Evolutionary conservation across 1,140 invertebrate species (phyloP).

Genomic region (Ceratosolen solmsi): DNA sequence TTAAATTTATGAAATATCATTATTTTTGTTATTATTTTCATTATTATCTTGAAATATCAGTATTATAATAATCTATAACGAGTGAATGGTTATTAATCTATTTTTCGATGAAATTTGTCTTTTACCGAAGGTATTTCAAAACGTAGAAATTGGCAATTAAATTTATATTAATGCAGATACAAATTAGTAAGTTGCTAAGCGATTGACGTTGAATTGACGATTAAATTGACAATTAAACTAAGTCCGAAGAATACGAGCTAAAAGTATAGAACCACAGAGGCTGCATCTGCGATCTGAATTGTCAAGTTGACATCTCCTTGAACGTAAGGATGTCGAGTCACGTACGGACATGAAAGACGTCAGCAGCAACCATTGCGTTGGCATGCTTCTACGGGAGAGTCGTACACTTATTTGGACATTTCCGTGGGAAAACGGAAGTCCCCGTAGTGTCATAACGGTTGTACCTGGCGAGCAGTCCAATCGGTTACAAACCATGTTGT

Average conservation of each 20-base stretch:
- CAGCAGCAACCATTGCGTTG: not conserved
- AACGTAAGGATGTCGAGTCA: not conserved
- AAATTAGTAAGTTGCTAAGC: not conserved
- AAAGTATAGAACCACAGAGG: not conserved
- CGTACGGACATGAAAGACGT: conserved; percentile 11
- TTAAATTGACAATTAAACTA: too few relatives aligned
- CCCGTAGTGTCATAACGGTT: too few relatives aligned
- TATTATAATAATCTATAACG: too few relatives aligned
- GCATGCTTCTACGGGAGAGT: not conserved
- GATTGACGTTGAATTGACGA: not conserved
- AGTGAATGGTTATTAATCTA: too few relatives aligned
- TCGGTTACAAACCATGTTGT: not conserved
- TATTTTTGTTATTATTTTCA: too few relatives aligned
- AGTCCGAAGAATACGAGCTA: not conserved
- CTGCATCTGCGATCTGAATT: not conserved
- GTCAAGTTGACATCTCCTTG: not conserved
- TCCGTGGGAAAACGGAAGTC: conserved; percentile 17
- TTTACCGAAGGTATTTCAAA: too few relatives aligned
- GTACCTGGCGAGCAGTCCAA: not conserved
- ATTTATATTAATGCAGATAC: not conserved
- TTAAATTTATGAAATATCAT: too few relatives aligned
- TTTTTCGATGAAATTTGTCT: too few relatives aligned
- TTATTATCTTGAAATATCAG: too few relatives aligned
- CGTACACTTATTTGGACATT: conserved; percentile 39
- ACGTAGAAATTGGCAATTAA: not conserved